These are phyloP conservation scores for Panopea generosa DNA, from an alignment of 2,888 invertebrate genomes.

Conservation along the genomic window DNA sequence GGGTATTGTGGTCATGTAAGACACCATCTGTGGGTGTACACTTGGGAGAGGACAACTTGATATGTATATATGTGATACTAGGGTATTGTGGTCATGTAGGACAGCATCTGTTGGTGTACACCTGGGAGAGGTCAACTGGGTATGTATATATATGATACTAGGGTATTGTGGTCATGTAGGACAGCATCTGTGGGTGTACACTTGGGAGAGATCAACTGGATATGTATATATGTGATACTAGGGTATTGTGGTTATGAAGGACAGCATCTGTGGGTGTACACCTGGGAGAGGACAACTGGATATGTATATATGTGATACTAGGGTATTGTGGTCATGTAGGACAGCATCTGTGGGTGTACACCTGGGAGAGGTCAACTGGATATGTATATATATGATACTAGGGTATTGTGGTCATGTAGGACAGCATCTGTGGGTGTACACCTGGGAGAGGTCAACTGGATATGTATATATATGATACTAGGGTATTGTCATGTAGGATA, in stretches of 20 bases:
- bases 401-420: constrained; percentile 53
- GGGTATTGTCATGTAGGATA: constrained; percentile 52
- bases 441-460: constrained; percentile 47
- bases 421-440: constrained; percentile 40
- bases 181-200: constrained; percentile 41
- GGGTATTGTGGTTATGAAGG: no score
- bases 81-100: constrained; percentile 53
- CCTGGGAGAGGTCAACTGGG: constrained; percentile 48
- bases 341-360: constrained; percentile 37
- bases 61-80: constrained; percentile 9
- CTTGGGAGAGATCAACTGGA: constrained; percentile 47
- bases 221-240: constrained; percentile 8
- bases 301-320: no score
- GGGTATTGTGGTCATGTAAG: no score
- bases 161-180: constrained; percentile 52
- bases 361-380: no score
- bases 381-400: no score
- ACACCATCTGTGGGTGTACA: constrained; percentile 40
- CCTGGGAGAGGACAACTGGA: no score
- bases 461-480: constrained; percentile 8
- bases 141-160: constrained; percentile 8
- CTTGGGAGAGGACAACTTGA: constrained; percentile 47
- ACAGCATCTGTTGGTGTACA: constrained; percentile 39
- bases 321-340: constrained; percentile 50
- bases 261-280: no score